Base-by-base conservation (phyloP, 1,140 invertebrate species). In the Anoplolepis gracilipes region DNA sequence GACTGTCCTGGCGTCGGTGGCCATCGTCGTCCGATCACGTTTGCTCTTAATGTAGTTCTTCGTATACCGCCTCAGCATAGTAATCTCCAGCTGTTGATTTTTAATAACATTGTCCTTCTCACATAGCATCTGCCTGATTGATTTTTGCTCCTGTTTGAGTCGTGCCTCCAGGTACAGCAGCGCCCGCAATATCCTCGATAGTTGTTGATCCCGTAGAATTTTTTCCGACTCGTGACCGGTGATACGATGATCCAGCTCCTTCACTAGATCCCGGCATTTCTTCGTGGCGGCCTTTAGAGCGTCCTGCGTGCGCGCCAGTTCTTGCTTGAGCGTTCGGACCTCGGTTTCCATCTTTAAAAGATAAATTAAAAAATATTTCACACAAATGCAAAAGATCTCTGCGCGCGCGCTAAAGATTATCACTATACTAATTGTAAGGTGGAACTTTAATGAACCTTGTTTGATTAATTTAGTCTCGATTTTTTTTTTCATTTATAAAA, bases 121-220 rank as follows among this genome's bases (percentile, higher is more conserved):
- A 55, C 96, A 95, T 2, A 98, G 94, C 70, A 97, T 95, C 57
- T 96, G 96, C 49, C 96, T 95, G 57, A 98, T 97, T 86, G 96
- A 96, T 89, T 97, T 97, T 90, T 97, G 97, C 92, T 98, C 97
- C 90, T 97, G 96, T n/a, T 96, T 96, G 2, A 97, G 93, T n/a
- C 96, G 94, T 0, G 97, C 96, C 91, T 98, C 97, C 19, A 97
- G 95, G 25, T 97, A 95, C 13, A 97, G 95, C 33, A 98, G 92
- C 1, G 97, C 97, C 16, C 97, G 95, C 3, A 97, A 93, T 19
- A 97, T 96, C 75, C 96, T 95, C 1, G 96, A 96, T 5, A 97
- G 95, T 91, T 97, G 97, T 87, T 96, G 96, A 91, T 97, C 96
- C 19, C 96, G 95, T 1, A 97, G 93, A 1, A 94, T 93, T 67